A percentile compares a stretch with the other conserved stretches of the same genome.
These are phyloP conservation scores for Drosophila dives DNA, from an alignment of 2,888 invertebrate genomes.

Conservation along the genomic window DNA sequence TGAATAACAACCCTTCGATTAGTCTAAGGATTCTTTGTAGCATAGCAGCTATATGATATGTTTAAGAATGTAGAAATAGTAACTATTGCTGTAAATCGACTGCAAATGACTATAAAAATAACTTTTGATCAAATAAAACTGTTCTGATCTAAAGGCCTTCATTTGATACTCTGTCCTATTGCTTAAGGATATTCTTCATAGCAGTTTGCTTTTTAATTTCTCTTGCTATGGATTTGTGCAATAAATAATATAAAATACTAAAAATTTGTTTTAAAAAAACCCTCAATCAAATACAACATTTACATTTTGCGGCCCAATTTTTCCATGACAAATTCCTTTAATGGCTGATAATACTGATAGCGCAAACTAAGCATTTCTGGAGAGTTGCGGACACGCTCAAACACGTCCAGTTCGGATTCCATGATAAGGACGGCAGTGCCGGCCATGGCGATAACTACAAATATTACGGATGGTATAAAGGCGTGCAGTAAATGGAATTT, in stretches of 20 bases:
- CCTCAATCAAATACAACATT: constrained; percentile 4
- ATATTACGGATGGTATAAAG: constrained; percentile 91
- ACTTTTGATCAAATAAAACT: neutral
- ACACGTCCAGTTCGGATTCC: constrained; percentile 91
- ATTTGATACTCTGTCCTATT: neutral
- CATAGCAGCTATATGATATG: constrained; percentile 57
- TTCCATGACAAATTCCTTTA: constrained; percentile 87
- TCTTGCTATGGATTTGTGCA: neutral
- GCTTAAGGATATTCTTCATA: neutral
- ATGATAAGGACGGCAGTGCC: constrained; percentile 90
- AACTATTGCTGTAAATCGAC: constrained; percentile 11
- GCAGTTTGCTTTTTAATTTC: neutral
- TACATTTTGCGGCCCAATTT: constrained; percentile 71
- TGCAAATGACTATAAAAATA: neutral
- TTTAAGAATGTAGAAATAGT: constrained; percentile 21
- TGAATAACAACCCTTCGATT: neutral
- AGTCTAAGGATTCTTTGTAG: constrained; percentile 2
- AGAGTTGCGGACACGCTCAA: constrained; percentile 89
- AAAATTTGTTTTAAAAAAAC: neutral
- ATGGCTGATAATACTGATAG: constrained; percentile 92
- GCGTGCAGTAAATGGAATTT: constrained; percentile 89
- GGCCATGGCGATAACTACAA: constrained; percentile 89
- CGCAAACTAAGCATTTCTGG: constrained; percentile 92
- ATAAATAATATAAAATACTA: neutral
- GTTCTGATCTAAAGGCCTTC: neutral